phyloP scores from a whole-genome alignment of 2,113 vertebrate genomes.

The Equus quagga region DNA sequence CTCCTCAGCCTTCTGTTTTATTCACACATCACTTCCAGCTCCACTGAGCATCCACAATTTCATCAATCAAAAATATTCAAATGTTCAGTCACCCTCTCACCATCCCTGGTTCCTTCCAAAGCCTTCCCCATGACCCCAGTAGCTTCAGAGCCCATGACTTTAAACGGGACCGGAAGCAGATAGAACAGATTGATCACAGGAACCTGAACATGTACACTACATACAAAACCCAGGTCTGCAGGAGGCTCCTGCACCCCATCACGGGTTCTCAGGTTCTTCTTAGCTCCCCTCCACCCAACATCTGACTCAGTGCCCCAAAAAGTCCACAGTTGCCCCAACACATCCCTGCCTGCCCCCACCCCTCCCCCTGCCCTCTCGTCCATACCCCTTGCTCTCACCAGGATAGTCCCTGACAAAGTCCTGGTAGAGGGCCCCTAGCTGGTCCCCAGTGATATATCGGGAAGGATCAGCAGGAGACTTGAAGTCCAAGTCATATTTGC shows the following conservation, averaged over 20 bases:
- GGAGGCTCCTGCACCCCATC: neutral
- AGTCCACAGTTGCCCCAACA: neutral
- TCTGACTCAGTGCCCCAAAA: neutral
- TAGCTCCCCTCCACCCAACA: neutral
- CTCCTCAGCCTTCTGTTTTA: neutral
- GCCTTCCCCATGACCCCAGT: neutral
- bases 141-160: neutral
- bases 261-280: neutral
- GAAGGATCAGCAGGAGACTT: constrained; percentile 94
- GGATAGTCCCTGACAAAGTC: constrained; percentile 96
- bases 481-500: constrained; percentile 96
- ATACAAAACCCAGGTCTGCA: neutral
- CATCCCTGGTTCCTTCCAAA: neutral
- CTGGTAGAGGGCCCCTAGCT: constrained; percentile 94
- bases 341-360: neutral
- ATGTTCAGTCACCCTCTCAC: neutral
- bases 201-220: neutral
- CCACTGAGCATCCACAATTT: neutral
- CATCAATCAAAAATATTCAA: neutral
- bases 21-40: neutral
- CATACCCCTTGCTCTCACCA: constrained; percentile 86
- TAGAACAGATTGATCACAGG: neutral
- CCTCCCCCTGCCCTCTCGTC: neutral
- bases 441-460: constrained; percentile 93
- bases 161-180: neutral